Percentiles rank a stretch among this genome's conserved stretches.
Conservation (phyloP, 2,888 invertebrate species). For the Belgica antarctica region DNA sequence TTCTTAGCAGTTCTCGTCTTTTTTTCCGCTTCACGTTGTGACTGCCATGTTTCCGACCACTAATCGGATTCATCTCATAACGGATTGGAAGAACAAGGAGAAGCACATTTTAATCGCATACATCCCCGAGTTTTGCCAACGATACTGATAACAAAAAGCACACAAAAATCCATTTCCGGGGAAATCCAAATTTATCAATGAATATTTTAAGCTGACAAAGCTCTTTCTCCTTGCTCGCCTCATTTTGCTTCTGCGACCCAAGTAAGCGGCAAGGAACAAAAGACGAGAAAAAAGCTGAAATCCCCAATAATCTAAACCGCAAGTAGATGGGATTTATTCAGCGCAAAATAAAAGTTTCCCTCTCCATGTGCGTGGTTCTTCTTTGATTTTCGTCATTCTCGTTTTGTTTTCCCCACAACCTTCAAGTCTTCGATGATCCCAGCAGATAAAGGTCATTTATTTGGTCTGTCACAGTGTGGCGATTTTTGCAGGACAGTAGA, state of each 20-base stretch:
- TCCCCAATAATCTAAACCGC: conserved; percentile 23
- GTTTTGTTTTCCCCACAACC: not conserved
- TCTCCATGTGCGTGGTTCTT: not conserved
- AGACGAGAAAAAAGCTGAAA: too few relatives aligned
- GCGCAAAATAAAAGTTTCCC: not conserved
- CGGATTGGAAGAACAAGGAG: not conserved
- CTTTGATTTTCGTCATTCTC: conserved; percentile 20
- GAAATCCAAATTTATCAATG: conserved; percentile 32
- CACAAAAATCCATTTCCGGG: not conserved
- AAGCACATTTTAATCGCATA: conserved; percentile 19
- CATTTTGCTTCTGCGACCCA: not conserved
- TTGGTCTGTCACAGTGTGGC: too few relatives aligned
- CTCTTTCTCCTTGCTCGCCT: not conserved
- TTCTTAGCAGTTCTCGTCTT: not conserved
- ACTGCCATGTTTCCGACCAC: too few relatives aligned
- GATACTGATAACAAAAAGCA: conserved; percentile 11
- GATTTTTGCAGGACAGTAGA: too few relatives aligned
- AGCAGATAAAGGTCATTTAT: too few relatives aligned
- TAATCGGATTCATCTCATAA: conserved; percentile 13
- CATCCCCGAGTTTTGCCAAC: not conserved
- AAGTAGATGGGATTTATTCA: conserved; percentile 10
- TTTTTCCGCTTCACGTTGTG: not conserved
- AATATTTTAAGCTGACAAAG: conserved; percentile 42
- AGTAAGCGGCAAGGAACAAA: conserved; percentile 4
- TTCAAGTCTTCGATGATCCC: too few relatives aligned